Evolutionary conservation across 2,113 vertebrate species (phyloP).

Genomic region (Aegypius monachus): DNA sequence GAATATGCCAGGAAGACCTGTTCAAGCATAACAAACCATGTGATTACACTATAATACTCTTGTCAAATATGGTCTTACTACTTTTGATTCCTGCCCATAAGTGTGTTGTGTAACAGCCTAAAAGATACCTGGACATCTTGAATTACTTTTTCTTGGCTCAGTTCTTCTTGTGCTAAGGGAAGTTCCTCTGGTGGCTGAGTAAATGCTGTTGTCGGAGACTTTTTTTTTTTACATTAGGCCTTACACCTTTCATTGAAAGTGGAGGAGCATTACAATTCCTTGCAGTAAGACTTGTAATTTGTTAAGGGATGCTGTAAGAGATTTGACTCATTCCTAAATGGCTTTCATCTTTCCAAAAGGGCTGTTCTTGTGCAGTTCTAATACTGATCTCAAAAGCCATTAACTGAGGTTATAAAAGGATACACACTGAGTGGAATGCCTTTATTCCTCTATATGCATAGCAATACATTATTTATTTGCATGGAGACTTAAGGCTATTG

Average conservation of each 20-base stretch:
- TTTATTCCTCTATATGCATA: background rate
- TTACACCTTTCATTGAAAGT: background rate
- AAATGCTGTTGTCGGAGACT: background rate
- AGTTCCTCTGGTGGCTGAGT: background rate
- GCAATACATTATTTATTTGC: conserved; percentile 5
- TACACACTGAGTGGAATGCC: background rate
- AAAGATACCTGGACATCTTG: background rate
- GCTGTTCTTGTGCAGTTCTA: background rate
- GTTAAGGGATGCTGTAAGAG: background rate
- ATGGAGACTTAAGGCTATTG: background rate
- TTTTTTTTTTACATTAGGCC: background rate
- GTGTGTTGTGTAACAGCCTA: background rate
- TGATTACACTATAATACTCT: background rate
- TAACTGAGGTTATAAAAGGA: background rate
- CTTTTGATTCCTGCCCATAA: background rate
- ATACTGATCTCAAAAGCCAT: background rate
- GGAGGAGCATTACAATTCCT: background rate
- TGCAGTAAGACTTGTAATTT: background rate
- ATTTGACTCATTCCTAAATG: background rate
- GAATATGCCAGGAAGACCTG: background rate
- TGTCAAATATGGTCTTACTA: background rate
- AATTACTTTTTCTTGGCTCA: background rate
- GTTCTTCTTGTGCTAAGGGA: background rate
- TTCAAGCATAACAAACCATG: background rate
- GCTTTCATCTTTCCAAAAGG: background rate